Percentiles rank a stretch among this genome's conserved stretches.
phyloP scores from a whole-genome alignment of 2,113 vertebrate species.

The Acanthochromis polyacanthus region DNA sequence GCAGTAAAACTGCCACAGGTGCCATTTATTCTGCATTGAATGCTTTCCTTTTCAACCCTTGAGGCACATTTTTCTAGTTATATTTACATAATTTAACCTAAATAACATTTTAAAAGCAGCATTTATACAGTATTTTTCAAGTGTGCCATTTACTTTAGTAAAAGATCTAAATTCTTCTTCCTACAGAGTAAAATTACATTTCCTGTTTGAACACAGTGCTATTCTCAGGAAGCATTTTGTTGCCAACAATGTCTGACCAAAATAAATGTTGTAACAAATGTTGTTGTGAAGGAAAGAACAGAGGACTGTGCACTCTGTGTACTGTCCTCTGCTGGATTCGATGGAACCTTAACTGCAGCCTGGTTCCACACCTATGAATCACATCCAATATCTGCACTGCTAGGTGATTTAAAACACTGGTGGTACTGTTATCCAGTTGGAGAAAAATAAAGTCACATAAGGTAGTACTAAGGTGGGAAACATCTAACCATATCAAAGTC shows the following conservation, averaged over 20 bases:
- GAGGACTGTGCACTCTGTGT: neutral
- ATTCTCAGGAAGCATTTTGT: neutral
- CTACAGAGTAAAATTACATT: neutral
- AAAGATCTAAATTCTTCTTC: no score
- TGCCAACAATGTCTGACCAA: neutral
- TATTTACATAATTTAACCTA: no score
- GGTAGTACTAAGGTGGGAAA: no score
- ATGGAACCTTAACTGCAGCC: neutral
- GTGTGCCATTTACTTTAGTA: no score
- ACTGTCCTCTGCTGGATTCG: neutral
- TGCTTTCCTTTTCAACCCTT: no score
- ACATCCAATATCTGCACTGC: neutral
- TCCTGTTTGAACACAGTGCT: neutral
- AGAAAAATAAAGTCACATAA: neutral
- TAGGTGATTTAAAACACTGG: neutral
- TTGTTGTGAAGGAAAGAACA: neutral
- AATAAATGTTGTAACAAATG: neutral
- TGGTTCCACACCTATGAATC: neutral
- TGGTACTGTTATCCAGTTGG: neutral
- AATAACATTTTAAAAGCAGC: no score
- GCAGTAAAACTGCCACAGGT: no score
- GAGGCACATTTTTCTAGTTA: no score
- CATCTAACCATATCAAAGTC: no score
- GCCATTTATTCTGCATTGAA: no score
- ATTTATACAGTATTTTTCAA: no score